phyloP scores from a whole-genome alignment of 2,797 vertebrate genomes.

The Propithecus deckenii region DNA sequence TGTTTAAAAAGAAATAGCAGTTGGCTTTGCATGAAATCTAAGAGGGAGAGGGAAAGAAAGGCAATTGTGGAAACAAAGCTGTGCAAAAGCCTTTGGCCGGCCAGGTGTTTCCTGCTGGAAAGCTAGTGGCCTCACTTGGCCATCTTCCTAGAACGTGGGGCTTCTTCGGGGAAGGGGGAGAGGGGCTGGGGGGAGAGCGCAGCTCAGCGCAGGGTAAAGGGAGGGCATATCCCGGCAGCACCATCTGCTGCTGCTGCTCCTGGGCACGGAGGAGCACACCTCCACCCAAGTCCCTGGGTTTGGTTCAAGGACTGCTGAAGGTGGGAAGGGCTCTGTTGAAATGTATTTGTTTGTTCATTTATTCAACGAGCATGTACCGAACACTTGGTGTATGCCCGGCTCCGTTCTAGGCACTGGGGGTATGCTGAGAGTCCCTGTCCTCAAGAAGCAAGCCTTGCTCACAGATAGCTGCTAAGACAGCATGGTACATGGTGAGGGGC shows the following conservation, averaged over 20 bases:
- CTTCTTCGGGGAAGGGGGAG: not conserved
- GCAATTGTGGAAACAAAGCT: conserved; percentile 51
- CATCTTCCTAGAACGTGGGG: not conserved
- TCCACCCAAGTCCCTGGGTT: not conserved
- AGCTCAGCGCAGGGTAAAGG: not conserved
- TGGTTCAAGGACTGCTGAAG: not conserved
- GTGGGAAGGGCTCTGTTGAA: not conserved
- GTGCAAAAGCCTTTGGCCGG: conserved; percentile 48
- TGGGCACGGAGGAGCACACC: not conserved
- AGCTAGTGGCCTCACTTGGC: not conserved
- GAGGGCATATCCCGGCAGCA: not conserved
- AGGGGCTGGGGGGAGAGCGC: not conserved
- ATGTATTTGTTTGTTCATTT: not conserved
- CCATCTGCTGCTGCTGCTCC: conserved; percentile 59
- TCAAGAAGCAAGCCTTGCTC: not conserved
- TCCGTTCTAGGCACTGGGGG: not conserved
- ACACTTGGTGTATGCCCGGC: not conserved
- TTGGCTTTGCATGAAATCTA: conserved; percentile 67
- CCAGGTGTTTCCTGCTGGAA: conserved; percentile 60
- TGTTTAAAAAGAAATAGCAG: conserved; percentile 68
- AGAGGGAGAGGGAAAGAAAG: conserved; percentile 56
- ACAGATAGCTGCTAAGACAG: not conserved
- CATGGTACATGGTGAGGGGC: not conserved
- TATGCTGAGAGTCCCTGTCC: not conserved
- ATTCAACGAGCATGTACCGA: not conserved